These are phyloP conservation scores for Cotesia typhae DNA, from an alignment of 1,140 invertebrate species.

Conservation along the genomic window DNA sequence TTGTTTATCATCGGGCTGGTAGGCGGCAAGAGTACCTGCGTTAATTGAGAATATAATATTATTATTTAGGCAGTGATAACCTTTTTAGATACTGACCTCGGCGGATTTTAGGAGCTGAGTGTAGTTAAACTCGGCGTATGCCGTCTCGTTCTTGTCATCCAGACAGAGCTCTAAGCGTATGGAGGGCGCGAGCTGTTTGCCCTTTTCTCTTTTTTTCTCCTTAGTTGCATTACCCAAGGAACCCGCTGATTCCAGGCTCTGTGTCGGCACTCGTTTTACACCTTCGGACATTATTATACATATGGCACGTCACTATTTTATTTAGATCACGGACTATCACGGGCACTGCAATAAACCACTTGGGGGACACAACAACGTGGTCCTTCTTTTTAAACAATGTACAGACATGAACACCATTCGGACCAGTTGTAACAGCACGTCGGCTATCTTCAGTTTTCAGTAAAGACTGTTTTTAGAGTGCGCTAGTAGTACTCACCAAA, in stretches of 20 bases:
- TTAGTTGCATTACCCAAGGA: constrained; percentile 59
- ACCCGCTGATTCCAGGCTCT: constrained; percentile 59
- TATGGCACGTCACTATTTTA: constrained; percentile 32
- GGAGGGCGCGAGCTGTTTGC: constrained; percentile 65
- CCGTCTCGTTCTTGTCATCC: constrained; percentile 71
- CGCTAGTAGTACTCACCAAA: constrained; percentile 48
- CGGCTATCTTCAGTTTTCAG: constrained; percentile 50
- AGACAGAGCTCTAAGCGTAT: constrained; percentile 70
- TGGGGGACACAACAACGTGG: constrained; percentile 43
- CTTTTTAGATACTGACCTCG: constrained; percentile 66
- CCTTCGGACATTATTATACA: constrained; percentile 65
- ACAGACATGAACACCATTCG: constrained; percentile 48
- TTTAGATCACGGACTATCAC: constrained; percentile 1
- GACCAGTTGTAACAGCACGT: not conserved
- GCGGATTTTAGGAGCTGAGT: constrained; percentile 69
- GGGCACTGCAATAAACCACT: constrained; percentile 14
- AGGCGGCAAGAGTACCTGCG: not conserved
- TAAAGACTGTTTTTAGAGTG: constrained; percentile 61
- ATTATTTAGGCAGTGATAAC: not conserved
- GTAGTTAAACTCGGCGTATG: constrained; percentile 74
- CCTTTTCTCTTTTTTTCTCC: constrained; percentile 63
- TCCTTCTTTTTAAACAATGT: constrained; percentile 54
- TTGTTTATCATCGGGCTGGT: not conserved
- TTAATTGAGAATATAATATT: not conserved
- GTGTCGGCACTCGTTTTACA: constrained; percentile 65